Base-by-base conservation (phyloP, 2,797 vertebrate species). In the Thaleichthys pacificus region DNA sequence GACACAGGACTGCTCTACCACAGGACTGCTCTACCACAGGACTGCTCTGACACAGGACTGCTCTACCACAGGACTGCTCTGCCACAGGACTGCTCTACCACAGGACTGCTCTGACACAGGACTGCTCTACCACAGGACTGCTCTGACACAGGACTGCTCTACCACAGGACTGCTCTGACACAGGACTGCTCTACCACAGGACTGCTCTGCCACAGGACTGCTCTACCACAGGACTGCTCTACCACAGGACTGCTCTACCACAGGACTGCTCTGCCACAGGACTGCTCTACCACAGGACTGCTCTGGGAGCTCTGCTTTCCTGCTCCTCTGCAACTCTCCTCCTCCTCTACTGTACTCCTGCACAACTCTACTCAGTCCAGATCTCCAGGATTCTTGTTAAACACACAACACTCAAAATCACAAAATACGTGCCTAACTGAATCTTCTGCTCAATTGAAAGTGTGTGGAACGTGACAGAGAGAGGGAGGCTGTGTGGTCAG, bases 361-460 rank as follows among this genome's bases (percentile, higher is more conserved):
- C 19, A 3, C 19, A 9, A 19, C 32, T 9, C 47, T 24, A 22
- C 22, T 6, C 2, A 38, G 15, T 28, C 67, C 58, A 61, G 68
- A 76, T 30, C 74, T 35, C 74, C 72, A 65, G 73, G 69, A 66
- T 54, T 77, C 68, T 85, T 68, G 82, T 80, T 81, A 78, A 76
- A 81, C 66, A 62, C 75, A 28, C 77, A 75, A 76, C 65, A 68
- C 38, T 42, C 61, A 69, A 42, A 42, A 42, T 42, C 38, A 42
- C 38, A 42, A 42, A 42, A 42, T 42, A 42, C 38, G 9, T 42
- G 38, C 38, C 38, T 12, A 42, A 42, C 38, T 42, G 38, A 42
- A 42, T 42, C 38, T 42, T 42, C 38, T 42, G 38, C 38, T 42
- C 38, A 42, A 42, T 42, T 42, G 26, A 28, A 28, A 28, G 26